These are phyloP conservation scores for Salarias fasciatus DNA, from an alignment of 2,797 vertebrate species.

Conservation along the genomic window DNA sequence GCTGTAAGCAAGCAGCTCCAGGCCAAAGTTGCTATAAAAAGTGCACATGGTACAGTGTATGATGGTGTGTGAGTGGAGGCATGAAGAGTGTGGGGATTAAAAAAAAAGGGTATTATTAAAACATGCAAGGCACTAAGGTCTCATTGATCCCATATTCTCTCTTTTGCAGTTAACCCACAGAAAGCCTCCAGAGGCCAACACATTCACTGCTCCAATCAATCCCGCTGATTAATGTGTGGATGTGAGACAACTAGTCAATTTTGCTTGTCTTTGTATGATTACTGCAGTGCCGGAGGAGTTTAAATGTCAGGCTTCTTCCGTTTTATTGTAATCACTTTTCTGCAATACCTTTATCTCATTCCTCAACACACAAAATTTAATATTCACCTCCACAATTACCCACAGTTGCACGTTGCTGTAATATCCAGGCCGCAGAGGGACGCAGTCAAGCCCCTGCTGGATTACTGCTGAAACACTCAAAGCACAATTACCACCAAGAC, in stretches of 20 bases:
- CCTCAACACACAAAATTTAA: constrained; percentile 1
- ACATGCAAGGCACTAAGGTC: background rate
- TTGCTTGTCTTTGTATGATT: constrained; percentile 26
- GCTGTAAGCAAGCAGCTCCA: too few relatives aligned
- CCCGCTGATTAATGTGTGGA: constrained; percentile 42
- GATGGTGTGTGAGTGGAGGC: too few relatives aligned
- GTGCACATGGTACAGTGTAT: constrained; percentile 10
- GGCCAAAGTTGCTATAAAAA: too few relatives aligned
- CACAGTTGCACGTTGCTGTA: background rate
- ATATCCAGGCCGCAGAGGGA: constrained; percentile 4
- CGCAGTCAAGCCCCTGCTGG: constrained; percentile 8
- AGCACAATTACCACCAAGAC: constrained; percentile 1
- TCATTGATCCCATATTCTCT: constrained; percentile 14
- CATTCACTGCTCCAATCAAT: constrained; percentile 33
- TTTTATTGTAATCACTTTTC: constrained; percentile 51
- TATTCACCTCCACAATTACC: constrained; percentile 2
- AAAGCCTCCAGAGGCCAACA: constrained; percentile 6
- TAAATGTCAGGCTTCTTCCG: constrained; percentile 32
- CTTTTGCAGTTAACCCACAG: constrained; percentile 14
- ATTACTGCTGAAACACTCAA: constrained; percentile 16
- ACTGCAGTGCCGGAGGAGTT: background rate
- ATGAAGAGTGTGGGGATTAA: background rate
- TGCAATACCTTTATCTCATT: constrained; percentile 3
- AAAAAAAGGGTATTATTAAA: background rate
- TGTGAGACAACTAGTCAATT: constrained; percentile 47